phyloP scores from a whole-genome alignment of 2,797 vertebrate species.

The Neostethus bicornis region DNA sequence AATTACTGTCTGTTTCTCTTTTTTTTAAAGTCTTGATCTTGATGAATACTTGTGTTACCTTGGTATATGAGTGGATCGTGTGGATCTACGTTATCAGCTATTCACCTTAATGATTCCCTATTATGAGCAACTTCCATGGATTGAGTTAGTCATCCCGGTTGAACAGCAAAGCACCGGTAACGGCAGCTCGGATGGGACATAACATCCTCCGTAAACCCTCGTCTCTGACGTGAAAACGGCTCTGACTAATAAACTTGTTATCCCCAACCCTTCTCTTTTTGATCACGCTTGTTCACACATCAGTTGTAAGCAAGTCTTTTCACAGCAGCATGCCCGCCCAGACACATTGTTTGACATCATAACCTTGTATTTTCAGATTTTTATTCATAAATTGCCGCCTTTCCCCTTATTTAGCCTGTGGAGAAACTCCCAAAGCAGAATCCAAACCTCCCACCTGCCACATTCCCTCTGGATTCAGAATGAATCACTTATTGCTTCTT shows the following conservation, averaged over 20 bases:
- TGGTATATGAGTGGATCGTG: slow-evolving; percentile 22
- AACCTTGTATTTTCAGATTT: slow-evolving; percentile 23
- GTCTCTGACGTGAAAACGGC: slow-evolving; percentile 75
- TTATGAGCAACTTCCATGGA: slow-evolving; percentile 51
- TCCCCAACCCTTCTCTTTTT: slow-evolving; percentile 56
- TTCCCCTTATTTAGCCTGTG: slow-evolving; percentile 39
- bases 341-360: slow-evolving; percentile 70
- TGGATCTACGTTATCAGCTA: slow-evolving; percentile 34
- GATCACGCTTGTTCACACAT: slow-evolving; percentile 50
- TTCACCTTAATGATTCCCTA: slow-evolving; percentile 45
- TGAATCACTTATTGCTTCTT: slow-evolving; percentile 72
- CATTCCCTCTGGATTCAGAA: slow-evolving; percentile 64
- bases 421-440: slow-evolving; percentile 19
- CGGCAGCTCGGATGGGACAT: slow-evolving; percentile 69
- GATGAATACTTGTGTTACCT: slow-evolving; percentile 5
- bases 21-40: not conserved
- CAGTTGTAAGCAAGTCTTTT: slow-evolving; percentile 23
- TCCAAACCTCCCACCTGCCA: slow-evolving; percentile 70
- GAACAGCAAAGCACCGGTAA: slow-evolving; percentile 55
- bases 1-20: not conserved
- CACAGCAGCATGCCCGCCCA: slow-evolving; percentile 56
- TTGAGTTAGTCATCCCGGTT: slow-evolving; percentile 75
- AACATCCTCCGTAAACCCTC: slow-evolving; percentile 72
- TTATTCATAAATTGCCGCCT: slow-evolving; percentile 47
- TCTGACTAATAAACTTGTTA: slow-evolving; percentile 81